A percentile compares a stretch with the other conserved stretches of the same genome.
These are phyloP conservation scores for Catharus ustulatus DNA, from an alignment of 2,797 vertebrate species.

Conservation along the genomic window DNA sequence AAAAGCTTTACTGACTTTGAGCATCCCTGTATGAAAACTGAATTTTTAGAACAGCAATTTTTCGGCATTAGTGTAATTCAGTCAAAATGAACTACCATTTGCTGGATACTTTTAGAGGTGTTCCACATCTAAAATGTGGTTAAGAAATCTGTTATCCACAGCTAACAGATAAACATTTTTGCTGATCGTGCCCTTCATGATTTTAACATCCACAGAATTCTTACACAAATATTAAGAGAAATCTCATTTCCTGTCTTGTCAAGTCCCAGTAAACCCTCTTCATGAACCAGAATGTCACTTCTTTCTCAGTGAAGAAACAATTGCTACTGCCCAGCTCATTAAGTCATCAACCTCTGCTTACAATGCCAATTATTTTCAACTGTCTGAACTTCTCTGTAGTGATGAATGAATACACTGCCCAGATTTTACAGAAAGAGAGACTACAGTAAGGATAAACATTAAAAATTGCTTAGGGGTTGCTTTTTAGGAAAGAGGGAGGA, in stretches of 20 bases:
- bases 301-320: background rate
- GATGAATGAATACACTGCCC: background rate
- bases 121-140: background rate
- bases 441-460: background rate
- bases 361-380: background rate
- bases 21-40: background rate
- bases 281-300: background rate
- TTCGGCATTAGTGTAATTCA: background rate
- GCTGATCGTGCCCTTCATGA: background rate
- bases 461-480: background rate
- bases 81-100: background rate
- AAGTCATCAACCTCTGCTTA: background rate
- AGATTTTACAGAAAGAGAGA: background rate
- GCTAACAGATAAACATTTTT: background rate
- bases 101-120: background rate
- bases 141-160: background rate
- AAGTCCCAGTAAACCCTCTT: background rate
- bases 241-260: background rate
- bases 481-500: background rate
- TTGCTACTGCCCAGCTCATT: background rate
- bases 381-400: background rate
- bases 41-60: background rate
- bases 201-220: background rate
- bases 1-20: background rate
- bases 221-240: background rate